Evolutionary conservation across 2,888 invertebrate genomes (phyloP), one percentile per base, ranked within the genome.

Genomic region (Geotrupes spiniger): DNA sequence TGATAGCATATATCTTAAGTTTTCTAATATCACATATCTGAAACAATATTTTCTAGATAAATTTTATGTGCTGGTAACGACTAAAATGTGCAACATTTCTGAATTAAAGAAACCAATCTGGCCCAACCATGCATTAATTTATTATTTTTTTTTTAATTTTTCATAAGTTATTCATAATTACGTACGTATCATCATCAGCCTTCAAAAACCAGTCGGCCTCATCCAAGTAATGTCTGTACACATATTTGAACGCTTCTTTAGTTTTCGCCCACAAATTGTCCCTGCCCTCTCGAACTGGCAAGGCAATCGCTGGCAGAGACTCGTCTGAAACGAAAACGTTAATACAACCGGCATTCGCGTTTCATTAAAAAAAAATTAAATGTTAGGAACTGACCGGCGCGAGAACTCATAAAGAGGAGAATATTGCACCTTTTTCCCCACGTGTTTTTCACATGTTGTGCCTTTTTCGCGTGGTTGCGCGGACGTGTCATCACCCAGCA

Each of bases 401-500:
- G 74, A 0, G 87, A 85, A 65, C 92, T 92, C 91, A 94, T 93
- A 60, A 94, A 94, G 14, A 94, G 68, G 8, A 93, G 73, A 54
- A 85, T 82, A 65, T 94, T 93, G 65, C 94, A 97, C 17, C 96
- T 78, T 68, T 87, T 87, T 1, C 94, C 97, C 97, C 97, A 97
- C 0, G 96, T 97, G 1, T 89, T 88, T 69, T 93, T 93, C 4
- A 98, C 93, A 63, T 97, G 96, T 11, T 80, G 81, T 0, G 97
- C 97, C 73, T 93, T 93, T 58, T 79, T 84, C 63, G 89, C 80
- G 63, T 96, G 95, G 72, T 93, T 97, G 21, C 76, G 76, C 0
- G 97, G 97, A 55, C 85, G 88, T 0, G 98, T 99, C 92, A 98
- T 92, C 28, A 99, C 80, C 97, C 97, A 98, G 70, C 98, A 98